These are phyloP conservation scores for Tarsius wallacei DNA, from an alignment of 2,797 vertebrate species.

Conservation along the genomic window DNA sequence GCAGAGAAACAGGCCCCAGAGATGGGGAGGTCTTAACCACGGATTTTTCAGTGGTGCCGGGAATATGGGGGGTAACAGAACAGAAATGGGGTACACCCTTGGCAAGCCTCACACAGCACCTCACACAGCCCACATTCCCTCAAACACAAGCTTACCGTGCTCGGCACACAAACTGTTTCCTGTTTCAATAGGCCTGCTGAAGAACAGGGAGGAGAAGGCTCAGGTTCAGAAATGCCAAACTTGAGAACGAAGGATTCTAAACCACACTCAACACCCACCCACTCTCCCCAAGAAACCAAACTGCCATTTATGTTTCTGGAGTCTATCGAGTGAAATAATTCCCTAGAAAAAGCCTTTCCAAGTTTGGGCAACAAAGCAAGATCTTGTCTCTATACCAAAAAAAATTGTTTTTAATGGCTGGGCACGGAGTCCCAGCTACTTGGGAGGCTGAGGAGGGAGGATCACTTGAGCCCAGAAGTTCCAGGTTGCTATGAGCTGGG, in stretches of 20 bases:
- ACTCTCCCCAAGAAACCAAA: background rate
- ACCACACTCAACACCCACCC: background rate
- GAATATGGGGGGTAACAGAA: background rate
- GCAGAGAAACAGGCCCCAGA: background rate
- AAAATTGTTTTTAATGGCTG: too few species aligned
- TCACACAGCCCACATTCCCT: background rate
- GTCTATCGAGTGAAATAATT: background rate
- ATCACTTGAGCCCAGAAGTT: too few species aligned
- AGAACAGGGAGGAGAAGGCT: background rate
- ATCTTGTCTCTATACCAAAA: too few species aligned
- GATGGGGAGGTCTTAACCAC: background rate
- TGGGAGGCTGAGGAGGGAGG: too few species aligned
- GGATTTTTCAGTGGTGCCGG: background rate
- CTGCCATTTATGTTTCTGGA: background rate
- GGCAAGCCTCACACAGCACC: background rate
- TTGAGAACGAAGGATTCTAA: background rate
- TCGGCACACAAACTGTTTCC: background rate
- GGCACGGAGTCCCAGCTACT: too few species aligned
- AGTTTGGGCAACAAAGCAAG: too few species aligned
- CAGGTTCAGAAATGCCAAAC: background rate
- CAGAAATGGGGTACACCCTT: fast-evolving
- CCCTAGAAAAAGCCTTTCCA: background rate
- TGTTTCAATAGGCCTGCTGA: background rate
- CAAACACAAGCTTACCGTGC: fast-evolving
- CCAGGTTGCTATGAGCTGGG: too few species aligned